These are phyloP conservation scores for Apocrypta bakeri DNA, from an alignment of 1,140 invertebrate genomes.

Conservation along the genomic window DNA sequence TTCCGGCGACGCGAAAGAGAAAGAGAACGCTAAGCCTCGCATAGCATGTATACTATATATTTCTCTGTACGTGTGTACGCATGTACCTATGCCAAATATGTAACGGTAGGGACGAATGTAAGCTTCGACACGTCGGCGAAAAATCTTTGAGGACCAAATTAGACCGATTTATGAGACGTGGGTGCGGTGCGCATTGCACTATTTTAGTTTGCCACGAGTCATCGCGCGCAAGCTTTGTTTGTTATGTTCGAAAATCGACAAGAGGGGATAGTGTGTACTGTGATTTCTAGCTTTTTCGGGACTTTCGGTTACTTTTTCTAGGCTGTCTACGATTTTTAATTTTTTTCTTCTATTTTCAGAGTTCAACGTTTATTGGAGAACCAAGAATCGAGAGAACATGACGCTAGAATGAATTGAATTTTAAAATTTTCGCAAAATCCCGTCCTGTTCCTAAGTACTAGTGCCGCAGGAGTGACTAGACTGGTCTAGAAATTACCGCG, in stretches of 20 bases:
- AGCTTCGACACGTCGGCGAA: conserved; percentile 20
- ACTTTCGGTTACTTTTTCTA: too few species aligned
- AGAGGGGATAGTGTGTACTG: too few species aligned
- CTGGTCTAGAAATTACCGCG: conserved; percentile 73
- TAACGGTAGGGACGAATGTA: not conserved
- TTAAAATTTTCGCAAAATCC: conserved; percentile 62
- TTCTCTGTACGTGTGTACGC: not conserved
- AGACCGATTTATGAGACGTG: conserved; percentile 6
- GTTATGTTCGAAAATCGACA: not conserved
- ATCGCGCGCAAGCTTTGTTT: not conserved
- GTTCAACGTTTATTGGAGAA: too few species aligned
- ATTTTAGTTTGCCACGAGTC: not conserved
- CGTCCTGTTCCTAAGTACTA: conserved; percentile 91
- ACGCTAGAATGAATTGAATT: not conserved
- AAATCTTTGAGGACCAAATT: not conserved
- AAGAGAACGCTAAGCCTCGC: not conserved
- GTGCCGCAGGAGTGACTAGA: conserved; percentile 87
- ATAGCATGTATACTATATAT: not conserved
- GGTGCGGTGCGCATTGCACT: not conserved
- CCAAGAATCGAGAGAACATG: not conserved
- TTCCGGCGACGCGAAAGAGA: too few species aligned
- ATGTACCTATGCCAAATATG: too few species aligned
- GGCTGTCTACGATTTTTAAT: too few species aligned
- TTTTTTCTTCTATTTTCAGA: too few species aligned
- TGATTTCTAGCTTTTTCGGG: too few species aligned